Conservation (phyloP, 2,113 vertebrate genomes). For the Dasyprocta punctata region DNA sequence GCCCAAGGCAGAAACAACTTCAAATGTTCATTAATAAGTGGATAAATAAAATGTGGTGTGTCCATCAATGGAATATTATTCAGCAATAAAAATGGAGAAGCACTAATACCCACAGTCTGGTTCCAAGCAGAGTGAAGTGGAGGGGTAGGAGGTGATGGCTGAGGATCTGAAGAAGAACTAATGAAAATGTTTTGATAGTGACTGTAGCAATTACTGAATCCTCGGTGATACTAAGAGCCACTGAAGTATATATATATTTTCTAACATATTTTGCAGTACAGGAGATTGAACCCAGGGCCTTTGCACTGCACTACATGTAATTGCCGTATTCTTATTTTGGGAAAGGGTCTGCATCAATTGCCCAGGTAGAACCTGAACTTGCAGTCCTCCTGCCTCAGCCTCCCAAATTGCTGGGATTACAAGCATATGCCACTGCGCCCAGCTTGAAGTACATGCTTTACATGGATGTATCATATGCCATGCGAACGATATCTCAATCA, state of each 20-base stretch:
- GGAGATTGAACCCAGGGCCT: neutral
- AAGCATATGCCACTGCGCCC: neutral
- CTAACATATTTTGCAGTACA: neutral
- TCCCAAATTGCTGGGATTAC: neutral
- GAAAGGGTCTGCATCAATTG: neutral
- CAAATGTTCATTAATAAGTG: neutral
- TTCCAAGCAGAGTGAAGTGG: accelerated
- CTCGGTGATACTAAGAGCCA: neutral
- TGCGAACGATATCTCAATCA: neutral
- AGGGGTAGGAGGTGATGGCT: neutral
- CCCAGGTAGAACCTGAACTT: neutral
- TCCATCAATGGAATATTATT: neutral
- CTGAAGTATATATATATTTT: neutral
- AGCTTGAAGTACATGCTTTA: neutral
- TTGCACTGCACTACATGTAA: neutral
- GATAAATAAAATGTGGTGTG: neutral
- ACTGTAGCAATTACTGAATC: neutral
- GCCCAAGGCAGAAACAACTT: neutral
- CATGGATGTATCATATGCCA: neutral
- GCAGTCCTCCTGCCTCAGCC: neutral
- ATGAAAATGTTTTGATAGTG: neutral
- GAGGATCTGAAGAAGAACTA: neutral
- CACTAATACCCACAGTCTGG: neutral
- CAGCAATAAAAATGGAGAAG: neutral
- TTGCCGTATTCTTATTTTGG: neutral